phyloP scores from a whole-genome alignment of 2,888 invertebrate species.

The Hirtodrosophila trivittata region DNA sequence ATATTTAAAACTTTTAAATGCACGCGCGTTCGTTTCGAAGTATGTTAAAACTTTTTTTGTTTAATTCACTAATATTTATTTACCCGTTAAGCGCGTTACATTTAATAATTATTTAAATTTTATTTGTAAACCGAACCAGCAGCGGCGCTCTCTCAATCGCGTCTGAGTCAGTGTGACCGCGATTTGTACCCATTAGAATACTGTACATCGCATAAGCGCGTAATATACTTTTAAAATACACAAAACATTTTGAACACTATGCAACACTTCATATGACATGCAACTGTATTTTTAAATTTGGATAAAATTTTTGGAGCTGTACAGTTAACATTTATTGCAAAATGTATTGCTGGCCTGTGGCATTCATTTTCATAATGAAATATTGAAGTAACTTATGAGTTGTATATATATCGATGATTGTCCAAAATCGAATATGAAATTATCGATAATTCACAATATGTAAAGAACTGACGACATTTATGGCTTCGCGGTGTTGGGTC shows the following conservation, averaged over 20 bases:
- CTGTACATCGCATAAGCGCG: neutral
- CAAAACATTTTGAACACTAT: neutral
- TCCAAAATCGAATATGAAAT: neutral
- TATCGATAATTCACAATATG: conserved; percentile 16
- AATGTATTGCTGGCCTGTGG: no score
- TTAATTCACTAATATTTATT: conserved; percentile 36
- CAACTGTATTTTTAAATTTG: no score
- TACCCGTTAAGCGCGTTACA: conserved; percentile 58
- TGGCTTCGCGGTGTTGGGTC: conserved; percentile 33
- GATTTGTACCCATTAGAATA: neutral
- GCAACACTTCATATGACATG: conserved; percentile 19
- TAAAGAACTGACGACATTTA: conserved; percentile 20
- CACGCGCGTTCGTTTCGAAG: conserved; percentile 3
- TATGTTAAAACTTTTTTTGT: conserved; percentile 22
- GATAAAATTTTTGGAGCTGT: no score
- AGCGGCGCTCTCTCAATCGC: conserved; percentile 52
- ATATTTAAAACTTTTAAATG: conserved; percentile 8
- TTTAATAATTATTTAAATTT: conserved; percentile 58
- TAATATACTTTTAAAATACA: neutral
- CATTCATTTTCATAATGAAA: no score
- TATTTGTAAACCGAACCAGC: conserved; percentile 56
- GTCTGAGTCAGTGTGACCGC: conserved; percentile 47
- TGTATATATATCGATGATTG: conserved; percentile 13
- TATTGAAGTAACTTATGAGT: no score
- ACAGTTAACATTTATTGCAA: no score